phyloP scores from a whole-genome alignment of 1,140 invertebrate genomes.

The Kradibia gibbosae region DNA sequence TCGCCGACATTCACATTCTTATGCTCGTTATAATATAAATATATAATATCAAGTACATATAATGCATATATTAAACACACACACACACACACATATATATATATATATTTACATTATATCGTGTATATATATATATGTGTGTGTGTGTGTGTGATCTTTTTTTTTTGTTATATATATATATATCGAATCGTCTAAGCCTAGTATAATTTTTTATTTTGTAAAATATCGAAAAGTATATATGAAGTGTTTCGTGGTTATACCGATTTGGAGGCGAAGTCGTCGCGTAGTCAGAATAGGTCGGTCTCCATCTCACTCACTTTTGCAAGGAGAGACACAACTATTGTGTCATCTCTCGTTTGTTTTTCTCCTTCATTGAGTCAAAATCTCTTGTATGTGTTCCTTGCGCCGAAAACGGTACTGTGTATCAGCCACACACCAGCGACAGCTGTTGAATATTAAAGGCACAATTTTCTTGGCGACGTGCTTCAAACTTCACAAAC shows the following conservation, averaged over 20 bases:
- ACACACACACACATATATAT: neutral
- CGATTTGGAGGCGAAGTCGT: constrained; percentile 66
- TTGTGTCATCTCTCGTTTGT: constrained; percentile 36
- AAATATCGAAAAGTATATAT: constrained; percentile 50
- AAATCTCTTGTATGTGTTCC: constrained; percentile 39
- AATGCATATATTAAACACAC: neutral
- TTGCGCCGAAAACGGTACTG: constrained; percentile 39
- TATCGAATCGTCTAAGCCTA: constrained; percentile 42
- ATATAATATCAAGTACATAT: neutral
- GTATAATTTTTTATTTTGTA: constrained; percentile 54
- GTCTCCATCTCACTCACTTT: constrained; percentile 45
- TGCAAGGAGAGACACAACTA: constrained; percentile 35
- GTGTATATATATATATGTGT: too few species aligned
- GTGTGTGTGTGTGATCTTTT: too few species aligned
- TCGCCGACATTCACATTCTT: constrained; percentile 20
- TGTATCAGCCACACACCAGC: constrained; percentile 48
- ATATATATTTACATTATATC: neutral
- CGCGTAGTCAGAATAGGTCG: constrained; percentile 56
- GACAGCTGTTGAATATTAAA: constrained; percentile 70
- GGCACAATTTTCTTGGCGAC: constrained; percentile 63
- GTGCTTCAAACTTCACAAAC: constrained; percentile 54
- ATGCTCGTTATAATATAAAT: constrained; percentile 25
- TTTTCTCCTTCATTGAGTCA: constrained; percentile 31
- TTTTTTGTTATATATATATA: neutral
- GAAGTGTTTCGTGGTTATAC: constrained; percentile 62